These are phyloP conservation scores for Danio tinwini DNA, from an alignment of 2,797 vertebrate species.

Conservation along the genomic window DNA sequence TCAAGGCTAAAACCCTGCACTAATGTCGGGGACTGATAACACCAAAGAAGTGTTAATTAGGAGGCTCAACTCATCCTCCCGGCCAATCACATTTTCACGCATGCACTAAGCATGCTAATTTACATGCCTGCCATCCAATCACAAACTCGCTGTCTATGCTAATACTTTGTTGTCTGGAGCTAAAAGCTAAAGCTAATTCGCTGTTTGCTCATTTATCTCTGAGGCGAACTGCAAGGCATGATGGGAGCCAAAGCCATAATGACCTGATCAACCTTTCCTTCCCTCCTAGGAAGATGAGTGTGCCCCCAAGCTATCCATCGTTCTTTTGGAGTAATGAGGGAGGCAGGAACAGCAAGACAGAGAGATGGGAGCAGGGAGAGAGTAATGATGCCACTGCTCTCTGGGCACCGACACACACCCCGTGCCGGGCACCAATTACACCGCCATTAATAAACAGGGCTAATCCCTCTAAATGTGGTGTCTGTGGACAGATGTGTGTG, in stretches of 20 bases:
- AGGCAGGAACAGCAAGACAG: conserved; percentile 45
- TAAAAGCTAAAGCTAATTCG: conserved; percentile 37
- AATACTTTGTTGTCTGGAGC: conserved; percentile 62
- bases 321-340: conserved; percentile 70
- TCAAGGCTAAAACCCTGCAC: conserved; percentile 37
- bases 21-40: conserved; percentile 35
- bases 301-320: conserved; percentile 53
- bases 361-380: conserved; percentile 27
- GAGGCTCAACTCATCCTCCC: conserved; percentile 30
- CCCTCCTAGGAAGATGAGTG: conserved; percentile 40
- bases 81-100: conserved; percentile 38
- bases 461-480: conserved; percentile 68
- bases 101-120: conserved; percentile 14
- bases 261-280: conserved; percentile 71
- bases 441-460: conserved; percentile 55
- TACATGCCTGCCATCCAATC: conserved; percentile 71
- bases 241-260: conserved; percentile 72
- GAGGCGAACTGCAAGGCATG: conserved; percentile 74
- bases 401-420: conserved; percentile 67
- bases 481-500: conserved; percentile 75
- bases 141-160: conserved; percentile 73
- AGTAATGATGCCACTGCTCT: conserved; percentile 41
- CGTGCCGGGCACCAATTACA: conserved; percentile 57
- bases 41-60: conserved; percentile 41
- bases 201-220: conserved; percentile 69